Conservation (phyloP, 2,113 vertebrate species). For the Procapra przewalskii region DNA sequence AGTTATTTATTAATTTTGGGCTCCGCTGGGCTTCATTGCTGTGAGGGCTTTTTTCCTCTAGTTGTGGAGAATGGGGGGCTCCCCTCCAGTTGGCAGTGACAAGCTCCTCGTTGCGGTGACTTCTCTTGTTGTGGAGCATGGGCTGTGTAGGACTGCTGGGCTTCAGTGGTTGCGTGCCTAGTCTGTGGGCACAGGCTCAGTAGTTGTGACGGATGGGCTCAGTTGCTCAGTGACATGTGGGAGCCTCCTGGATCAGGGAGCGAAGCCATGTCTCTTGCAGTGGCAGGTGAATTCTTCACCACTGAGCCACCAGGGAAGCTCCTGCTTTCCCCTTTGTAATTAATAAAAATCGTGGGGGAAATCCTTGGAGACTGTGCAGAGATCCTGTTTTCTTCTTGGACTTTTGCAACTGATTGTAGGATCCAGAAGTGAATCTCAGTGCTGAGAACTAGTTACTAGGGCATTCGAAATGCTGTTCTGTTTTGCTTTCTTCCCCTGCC, state of each 20-base stretch:
- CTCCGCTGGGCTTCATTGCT: background rate
- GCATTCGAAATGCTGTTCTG: background rate
- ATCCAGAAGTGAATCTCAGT: background rate
- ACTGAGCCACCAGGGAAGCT: background rate
- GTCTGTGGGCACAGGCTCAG: background rate
- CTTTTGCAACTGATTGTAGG: background rate
- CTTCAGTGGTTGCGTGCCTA: background rate
- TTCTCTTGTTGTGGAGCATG: background rate
- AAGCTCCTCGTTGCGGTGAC: background rate
- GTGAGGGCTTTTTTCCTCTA: background rate
- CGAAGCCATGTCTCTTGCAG: background rate
- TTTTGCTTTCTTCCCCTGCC: background rate
- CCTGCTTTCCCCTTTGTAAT: background rate
- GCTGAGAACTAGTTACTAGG: background rate
- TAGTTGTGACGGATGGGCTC: background rate
- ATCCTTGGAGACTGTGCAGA: background rate
- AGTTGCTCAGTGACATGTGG: background rate
- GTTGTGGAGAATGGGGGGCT: background rate
- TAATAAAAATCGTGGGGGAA: background rate
- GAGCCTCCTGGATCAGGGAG: background rate
- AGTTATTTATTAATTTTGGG: background rate
- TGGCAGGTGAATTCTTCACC: background rate
- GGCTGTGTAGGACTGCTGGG: background rate
- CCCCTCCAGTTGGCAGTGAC: background rate
- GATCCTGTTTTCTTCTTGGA: background rate